Conservation (phyloP, 2,113 vertebrate species). For the Cariama cristata region DNA sequence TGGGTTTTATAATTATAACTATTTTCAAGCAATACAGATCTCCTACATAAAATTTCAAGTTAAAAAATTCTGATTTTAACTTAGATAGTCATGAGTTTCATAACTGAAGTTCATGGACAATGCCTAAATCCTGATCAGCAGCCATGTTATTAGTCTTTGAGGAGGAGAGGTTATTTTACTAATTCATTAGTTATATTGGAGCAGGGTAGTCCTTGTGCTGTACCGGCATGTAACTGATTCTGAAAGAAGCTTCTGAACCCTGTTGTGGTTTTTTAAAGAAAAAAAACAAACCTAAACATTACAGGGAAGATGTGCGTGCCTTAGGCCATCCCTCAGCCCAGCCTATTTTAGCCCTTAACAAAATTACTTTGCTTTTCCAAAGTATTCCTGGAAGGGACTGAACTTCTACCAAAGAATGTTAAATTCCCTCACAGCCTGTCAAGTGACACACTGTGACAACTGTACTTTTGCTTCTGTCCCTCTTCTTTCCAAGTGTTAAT, state of each 20-base stretch:
- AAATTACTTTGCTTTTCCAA: not conserved
- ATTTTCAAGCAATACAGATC: not conserved
- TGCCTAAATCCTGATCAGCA: not conserved
- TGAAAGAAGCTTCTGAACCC: not conserved
- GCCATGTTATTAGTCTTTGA: not conserved
- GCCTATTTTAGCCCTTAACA: not conserved
- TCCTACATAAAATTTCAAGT: not conserved
- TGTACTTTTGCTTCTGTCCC: not conserved
- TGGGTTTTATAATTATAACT: not conserved
- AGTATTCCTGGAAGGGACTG: not conserved
- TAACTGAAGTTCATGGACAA: not conserved
- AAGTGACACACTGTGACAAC: not conserved
- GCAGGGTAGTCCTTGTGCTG: not conserved
- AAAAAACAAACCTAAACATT: not conserved
- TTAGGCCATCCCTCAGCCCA: not conserved
- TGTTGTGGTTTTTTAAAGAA: not conserved
- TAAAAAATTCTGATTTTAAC: not conserved
- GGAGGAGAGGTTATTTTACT: not conserved
- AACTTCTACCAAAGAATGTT: not conserved
- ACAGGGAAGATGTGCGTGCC: accelerated
- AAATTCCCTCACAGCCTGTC: not conserved
- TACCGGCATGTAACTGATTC: not conserved
- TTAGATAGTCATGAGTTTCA: not conserved
- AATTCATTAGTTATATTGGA: not conserved
- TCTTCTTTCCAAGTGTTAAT: not conserved